Evolutionary conservation across 2,113 vertebrate species (phyloP).

Genomic region (Argyrosomus japonicus): DNA sequence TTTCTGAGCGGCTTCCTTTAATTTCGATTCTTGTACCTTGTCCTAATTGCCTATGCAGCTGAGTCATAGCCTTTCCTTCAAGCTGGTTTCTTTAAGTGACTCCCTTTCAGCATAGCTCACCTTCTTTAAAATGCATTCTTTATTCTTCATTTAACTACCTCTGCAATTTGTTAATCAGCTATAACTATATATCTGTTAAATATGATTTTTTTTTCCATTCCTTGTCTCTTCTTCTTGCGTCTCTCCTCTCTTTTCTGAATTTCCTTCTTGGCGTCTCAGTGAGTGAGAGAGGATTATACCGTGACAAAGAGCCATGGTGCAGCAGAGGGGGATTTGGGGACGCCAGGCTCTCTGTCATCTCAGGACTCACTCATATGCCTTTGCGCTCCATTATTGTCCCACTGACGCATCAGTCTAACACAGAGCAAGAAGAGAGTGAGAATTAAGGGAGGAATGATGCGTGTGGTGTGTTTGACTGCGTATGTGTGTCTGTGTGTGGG

Average conservation of each 20-base stretch:
- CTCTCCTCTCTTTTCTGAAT: slow-evolving; percentile 29
- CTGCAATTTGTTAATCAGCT: slow-evolving; percentile 40
- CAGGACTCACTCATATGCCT: slow-evolving; percentile 76
- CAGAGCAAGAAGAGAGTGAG: slow-evolving; percentile 51
- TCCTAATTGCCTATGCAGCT: slow-evolving; percentile 63
- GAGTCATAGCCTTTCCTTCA: slow-evolving; percentile 63
- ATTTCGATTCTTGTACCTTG: slow-evolving; percentile 65
- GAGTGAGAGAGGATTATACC: slow-evolving; percentile 73
- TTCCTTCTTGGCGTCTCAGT: slow-evolving; percentile 57
- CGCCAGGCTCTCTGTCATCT: slow-evolving; percentile 74
- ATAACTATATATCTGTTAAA: slow-evolving; percentile 32
- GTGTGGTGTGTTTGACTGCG: slow-evolving; percentile 20
- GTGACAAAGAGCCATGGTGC: slow-evolving; percentile 77
- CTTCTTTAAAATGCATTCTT: slow-evolving; percentile 19
- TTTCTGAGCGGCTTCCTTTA: slow-evolving; percentile 62
- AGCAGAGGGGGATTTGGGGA: slow-evolving; percentile 77
- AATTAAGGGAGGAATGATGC: slow-evolving; percentile 51
- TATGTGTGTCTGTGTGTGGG: not conserved
- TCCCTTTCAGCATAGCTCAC: slow-evolving; percentile 22
- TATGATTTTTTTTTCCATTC: slow-evolving; percentile 3
- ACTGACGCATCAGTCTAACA: slow-evolving; percentile 68
- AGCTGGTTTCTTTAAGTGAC: slow-evolving; percentile 46
- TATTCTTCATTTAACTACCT: slow-evolving; percentile 13
- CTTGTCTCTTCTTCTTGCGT: slow-evolving; percentile 21
- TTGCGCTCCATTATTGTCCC: slow-evolving; percentile 73